Evolutionary conservation across 2,888 invertebrate species (phyloP), one percentile per base, ranked within the genome.

Genomic region (Apomyelois bistriatella): DNA sequence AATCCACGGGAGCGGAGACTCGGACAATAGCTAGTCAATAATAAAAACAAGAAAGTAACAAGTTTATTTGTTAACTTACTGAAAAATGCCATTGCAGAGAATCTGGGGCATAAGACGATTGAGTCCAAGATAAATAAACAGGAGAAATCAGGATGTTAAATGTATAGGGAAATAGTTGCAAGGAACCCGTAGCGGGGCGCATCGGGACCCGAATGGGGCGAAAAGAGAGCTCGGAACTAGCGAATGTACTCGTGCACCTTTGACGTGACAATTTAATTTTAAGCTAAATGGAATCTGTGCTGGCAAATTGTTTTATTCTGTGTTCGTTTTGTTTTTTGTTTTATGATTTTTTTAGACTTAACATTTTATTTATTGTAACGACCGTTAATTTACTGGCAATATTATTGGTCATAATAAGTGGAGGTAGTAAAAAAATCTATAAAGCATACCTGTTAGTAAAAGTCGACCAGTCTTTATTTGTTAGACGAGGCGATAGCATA

Each of bases 201-300:
- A 41, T 16, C 17, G 40, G 42, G 28, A 10, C 42, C 28, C 28
- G 42, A 28, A 43, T 10, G 16, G 42, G 28, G 22, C 12, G 28
- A 41, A 41, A 9, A 16, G 32, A 8, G 43, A 43, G 30, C 42
- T 28, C 42, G 28, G 12, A 4, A 12, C 12, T 22, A 28, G 42
- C 42, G 43, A 46, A 46, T 32, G 8, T 13, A 13, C 30, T 15
- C 43, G 46, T 32, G 46, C 46, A 32, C 32, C 32, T 46, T 16
- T 46, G 46, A 46, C 46, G 46, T 46, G 46, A 46, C 46, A 46
- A 38, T 49, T 49, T 49, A 49, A 49, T 49, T 38, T 13, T 6
- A n/a, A 5, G 15, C 4, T 12, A 22, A 28, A 38, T 38, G 46
- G 32, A 43, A 46, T 16, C 42, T 22, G 12, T 10, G 28, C 8